These are phyloP conservation scores for Monochamus alternatus DNA, from an alignment of 2,888 invertebrate genomes.

Conservation along the genomic window DNA sequence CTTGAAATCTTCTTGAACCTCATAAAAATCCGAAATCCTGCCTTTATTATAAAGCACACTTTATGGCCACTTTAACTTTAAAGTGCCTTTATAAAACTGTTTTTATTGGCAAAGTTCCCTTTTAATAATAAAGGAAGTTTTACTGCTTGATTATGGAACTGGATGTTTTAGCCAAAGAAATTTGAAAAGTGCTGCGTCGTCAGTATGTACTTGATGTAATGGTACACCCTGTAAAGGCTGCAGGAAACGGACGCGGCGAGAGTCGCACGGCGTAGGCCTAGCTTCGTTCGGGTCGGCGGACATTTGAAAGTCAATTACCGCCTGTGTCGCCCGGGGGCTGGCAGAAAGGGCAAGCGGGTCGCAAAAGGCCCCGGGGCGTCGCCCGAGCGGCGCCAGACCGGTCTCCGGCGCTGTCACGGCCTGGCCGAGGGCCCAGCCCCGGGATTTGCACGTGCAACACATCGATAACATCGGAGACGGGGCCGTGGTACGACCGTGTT, in stretches of 20 bases:
- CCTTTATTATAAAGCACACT: too few relatives aligned
- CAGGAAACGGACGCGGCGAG: slow-evolving; percentile 15
- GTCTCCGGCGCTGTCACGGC: slow-evolving; percentile 51
- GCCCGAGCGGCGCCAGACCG: slow-evolving; percentile 65
- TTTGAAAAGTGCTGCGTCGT: too few relatives aligned
- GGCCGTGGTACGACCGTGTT: slow-evolving; percentile 4
- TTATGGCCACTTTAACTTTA: too few relatives aligned
- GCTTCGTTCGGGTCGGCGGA: slow-evolving; percentile 41
- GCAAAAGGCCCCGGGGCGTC: slow-evolving; percentile 61
- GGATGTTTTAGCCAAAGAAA: too few relatives aligned
- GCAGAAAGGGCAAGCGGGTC: slow-evolving; percentile 65
- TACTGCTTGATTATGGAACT: too few relatives aligned
- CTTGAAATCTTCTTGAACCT: too few relatives aligned
- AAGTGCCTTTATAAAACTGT: too few relatives aligned
- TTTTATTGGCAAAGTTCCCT: too few relatives aligned
- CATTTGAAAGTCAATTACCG: slow-evolving; percentile 64
- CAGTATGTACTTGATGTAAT: not conserved
- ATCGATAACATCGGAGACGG: slow-evolving; percentile 40
- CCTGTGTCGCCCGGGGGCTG: slow-evolving; percentile 55
- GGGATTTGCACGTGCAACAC: slow-evolving; percentile 44
- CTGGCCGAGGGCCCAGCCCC: slow-evolving; percentile 38
- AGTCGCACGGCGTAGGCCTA: slow-evolving; percentile 31
- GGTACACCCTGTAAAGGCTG: not conserved
- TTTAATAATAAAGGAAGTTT: too few relatives aligned
- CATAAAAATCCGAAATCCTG: too few relatives aligned